phyloP scores from a whole-genome alignment of 2,888 invertebrate genomes.

The Ophioninae sp. region DNA sequence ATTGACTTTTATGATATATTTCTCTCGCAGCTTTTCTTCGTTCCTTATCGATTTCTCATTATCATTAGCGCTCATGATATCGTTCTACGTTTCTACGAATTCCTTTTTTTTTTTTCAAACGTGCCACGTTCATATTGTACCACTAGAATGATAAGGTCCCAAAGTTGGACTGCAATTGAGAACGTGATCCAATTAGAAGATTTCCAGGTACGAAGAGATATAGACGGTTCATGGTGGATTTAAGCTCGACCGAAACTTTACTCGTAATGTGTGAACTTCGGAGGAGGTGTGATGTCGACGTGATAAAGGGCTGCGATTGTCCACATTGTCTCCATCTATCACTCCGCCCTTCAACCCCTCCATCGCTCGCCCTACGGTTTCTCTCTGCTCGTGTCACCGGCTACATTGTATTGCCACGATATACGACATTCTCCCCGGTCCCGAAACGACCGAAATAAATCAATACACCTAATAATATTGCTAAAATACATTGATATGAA shows the following conservation, averaged over 20 bases:
- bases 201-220: conserved; percentile 19
- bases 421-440: neutral
- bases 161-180: conserved; percentile 50
- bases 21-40: neutral
- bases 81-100: conserved; percentile 3
- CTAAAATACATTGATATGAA: neutral
- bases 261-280: conserved; percentile 51
- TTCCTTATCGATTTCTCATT: neutral
- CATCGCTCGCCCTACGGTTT: neutral
- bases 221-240: conserved; percentile 15
- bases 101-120: conserved; percentile 22
- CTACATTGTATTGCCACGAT: neutral
- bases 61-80: neutral
- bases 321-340: conserved; percentile 1
- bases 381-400: neutral
- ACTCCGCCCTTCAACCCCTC: neutral
- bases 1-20: too few relatives aligned
- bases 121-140: conserved; percentile 44
- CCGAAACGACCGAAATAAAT: neutral
- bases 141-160: conserved; percentile 51
- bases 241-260: conserved; percentile 40
- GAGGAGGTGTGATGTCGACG: conserved; percentile 28
- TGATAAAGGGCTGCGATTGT: conserved; percentile 17
- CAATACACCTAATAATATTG: neutral
- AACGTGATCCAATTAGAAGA: conserved; percentile 59